Evolutionary conservation across 1,140 invertebrate genomes (phyloP), one percentile per base, ranked within the genome.

Genomic region (Drosophila jambulina): DNA sequence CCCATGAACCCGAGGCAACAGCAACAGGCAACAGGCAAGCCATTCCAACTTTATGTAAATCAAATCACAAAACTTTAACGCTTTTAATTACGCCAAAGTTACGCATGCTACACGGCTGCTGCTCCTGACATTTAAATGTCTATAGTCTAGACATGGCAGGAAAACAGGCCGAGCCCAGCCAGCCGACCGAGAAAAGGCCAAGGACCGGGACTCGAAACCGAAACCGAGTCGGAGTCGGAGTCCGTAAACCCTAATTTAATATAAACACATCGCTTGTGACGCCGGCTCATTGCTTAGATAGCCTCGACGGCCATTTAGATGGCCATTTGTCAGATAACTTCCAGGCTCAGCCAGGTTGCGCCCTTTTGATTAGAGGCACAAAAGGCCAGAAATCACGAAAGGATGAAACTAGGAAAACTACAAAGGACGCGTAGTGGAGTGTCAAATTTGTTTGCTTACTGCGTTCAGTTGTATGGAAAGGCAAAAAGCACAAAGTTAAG

Each of bases 201-300:
- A 80, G 72, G 63, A 65, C 62, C 80, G 53, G 63, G 4, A 48
- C 0, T 25, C 25, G 23, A 48, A 46, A 23, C 21, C 21, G 21
- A 23, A 79, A 63, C 60, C 46, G 51, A 61, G 25, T 27, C 53
- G 45, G 59, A 74, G 68, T 21, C 38, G 32, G 32, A 29, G 32
- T 74, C 63, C 71, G 64, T 61, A 84, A 78, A 70, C 69, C 79
- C 79, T 86, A 87, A 87, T 87, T 86, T 87, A 87, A 86, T 87
- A 82, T 72, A 86, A 88, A 88, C 80, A 88, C 71, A 83, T 84
- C 76, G 76, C 63, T 77, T 79, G 67, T 42, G 85, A 57, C 58
- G 54, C 59, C 78, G 61, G 64, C 65, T 70, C 40, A 59, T 60
- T 54, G 71, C 32, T 48, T 27, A 38, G 48, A 77, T 60, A 61